These are phyloP conservation scores for Cyprinodon variegatus DNA, from an alignment of 2,113 vertebrate genomes.

Conservation along the genomic window DNA sequence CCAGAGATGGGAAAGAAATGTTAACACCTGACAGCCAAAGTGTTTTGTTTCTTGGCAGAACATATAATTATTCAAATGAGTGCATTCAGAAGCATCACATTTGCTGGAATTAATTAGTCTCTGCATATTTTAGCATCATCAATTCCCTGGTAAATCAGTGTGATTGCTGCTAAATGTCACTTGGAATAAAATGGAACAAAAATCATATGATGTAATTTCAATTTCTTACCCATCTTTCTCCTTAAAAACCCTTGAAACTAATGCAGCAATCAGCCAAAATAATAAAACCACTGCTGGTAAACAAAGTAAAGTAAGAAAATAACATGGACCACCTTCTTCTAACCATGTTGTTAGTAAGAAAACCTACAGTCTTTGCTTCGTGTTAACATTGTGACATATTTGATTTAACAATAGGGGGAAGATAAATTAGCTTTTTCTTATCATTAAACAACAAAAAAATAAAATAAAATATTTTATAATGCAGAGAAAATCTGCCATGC, in stretches of 20 bases:
- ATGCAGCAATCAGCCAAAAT: background rate
- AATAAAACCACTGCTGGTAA: background rate
- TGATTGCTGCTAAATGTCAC: constrained; percentile 79
- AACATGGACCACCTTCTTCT: background rate
- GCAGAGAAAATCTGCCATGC: too few relatives aligned
- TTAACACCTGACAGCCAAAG: constrained; percentile 69
- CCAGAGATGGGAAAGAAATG: constrained; percentile 53
- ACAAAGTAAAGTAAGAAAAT: background rate
- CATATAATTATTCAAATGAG: constrained; percentile 78
- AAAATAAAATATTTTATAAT: too few relatives aligned
- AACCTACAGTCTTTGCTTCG: background rate
- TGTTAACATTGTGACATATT: background rate
- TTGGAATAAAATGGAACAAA: constrained; percentile 67
- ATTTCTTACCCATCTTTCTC: constrained; percentile 27
- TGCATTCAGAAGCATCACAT: constrained; percentile 75
- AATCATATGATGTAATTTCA: constrained; percentile 40
- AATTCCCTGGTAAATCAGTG: constrained; percentile 62
- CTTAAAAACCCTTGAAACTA: background rate
- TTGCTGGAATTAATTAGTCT: constrained; percentile 77
- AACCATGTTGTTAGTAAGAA: background rate
- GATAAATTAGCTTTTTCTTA: too few relatives aligned
- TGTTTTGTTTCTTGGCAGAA: constrained; percentile 72
- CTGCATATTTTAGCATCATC: constrained; percentile 76
- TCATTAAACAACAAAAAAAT: too few relatives aligned
- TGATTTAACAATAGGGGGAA: too few relatives aligned